These are phyloP conservation scores for Kryptolebias ocellatus DNA, from an alignment of 2,797 vertebrate species.

Conservation along the genomic window DNA sequence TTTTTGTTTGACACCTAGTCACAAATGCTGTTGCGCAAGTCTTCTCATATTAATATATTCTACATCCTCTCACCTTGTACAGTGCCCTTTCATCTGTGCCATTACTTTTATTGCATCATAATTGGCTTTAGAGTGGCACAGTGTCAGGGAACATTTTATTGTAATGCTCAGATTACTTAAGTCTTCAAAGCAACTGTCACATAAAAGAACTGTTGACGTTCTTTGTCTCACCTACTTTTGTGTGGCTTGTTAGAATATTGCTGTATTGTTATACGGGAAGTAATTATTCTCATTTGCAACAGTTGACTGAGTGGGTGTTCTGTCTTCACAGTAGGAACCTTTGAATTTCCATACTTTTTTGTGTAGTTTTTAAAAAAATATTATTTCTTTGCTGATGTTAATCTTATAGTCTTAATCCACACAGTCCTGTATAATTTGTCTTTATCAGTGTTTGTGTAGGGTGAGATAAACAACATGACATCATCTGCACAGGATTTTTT, in stretches of 20 bases:
- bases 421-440: neutral
- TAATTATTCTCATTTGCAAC: conserved; percentile 7
- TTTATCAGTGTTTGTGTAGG: neutral
- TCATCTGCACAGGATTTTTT: neutral
- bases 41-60: conserved; percentile 34
- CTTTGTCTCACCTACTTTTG: conserved; percentile 21
- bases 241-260: neutral
- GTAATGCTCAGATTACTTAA: conserved; percentile 22
- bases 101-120: conserved; percentile 36
- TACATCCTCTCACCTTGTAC: conserved; percentile 20
- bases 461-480: neutral
- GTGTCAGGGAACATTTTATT: conserved; percentile 17
- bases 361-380: neutral
- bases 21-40: conserved; percentile 30
- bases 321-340: neutral
- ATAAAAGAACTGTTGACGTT: neutral
- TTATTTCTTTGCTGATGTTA: neutral
- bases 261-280: neutral
- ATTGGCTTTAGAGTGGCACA: conserved; percentile 16
- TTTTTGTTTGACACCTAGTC: conserved; percentile 27
- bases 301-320: conserved; percentile 3
- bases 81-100: conserved; percentile 38
- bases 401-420: neutral
- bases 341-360: neutral
- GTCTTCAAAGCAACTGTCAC: conserved; percentile 15